A percentile compares a stretch with the other conserved stretches of the same genome.
Evolutionary conservation across 2,888 invertebrate genomes (phyloP).

Genomic region (Cylindroiulus punctatus): DNA sequence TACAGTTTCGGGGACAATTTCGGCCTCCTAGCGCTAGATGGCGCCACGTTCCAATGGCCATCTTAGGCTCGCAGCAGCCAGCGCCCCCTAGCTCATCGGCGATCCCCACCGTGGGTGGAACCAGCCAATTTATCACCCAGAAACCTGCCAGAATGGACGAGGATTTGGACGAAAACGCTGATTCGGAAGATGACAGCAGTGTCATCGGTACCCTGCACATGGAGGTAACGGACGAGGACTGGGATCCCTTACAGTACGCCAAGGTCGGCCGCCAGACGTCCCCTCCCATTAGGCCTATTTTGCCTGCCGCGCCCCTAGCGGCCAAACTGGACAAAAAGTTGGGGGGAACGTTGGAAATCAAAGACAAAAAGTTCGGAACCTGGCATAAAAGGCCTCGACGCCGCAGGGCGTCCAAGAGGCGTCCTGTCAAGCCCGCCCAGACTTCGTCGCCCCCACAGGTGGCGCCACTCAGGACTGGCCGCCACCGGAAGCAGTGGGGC

Average conservation of each 20-base stretch:
- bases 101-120: neutral
- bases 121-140: neutral
- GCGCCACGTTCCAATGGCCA: neutral
- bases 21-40: neutral
- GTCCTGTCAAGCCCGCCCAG: too few species aligned
- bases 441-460: neutral
- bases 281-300: neutral
- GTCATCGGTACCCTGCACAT: neutral
- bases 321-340: neutral
- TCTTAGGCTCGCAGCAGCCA: neutral
- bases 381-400: neutral
- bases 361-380: neutral
- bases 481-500: neutral
- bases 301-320: neutral
- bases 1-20: neutral
- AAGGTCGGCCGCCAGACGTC: neutral
- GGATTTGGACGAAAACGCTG: neutral
- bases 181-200: neutral
- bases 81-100: neutral
- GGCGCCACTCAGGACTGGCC: neutral
- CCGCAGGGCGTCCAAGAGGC: neutral
- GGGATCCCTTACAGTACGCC: neutral
- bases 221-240: slow-evolving; percentile 18
- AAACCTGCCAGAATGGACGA: neutral
- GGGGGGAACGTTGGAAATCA: neutral